Evolutionary conservation across 2,113 vertebrate species (phyloP), one percentile per base, ranked within the genome.

Genomic region (Tympanuchus pallidicinctus): DNA sequence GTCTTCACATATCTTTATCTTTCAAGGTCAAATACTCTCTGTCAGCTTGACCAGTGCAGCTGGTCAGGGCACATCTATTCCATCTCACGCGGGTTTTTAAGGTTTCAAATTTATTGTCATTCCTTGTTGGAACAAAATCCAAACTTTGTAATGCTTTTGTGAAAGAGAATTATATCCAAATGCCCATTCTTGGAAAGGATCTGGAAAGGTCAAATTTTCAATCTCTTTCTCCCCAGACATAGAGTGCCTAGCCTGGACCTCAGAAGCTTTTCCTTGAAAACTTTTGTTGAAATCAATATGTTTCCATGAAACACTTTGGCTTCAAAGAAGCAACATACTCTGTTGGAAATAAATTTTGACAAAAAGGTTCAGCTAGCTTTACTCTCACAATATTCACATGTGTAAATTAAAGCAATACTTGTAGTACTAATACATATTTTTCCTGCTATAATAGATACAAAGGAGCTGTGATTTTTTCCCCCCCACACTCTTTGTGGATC

Each of bases 201-300:
- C 56, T 95, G 89, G 80, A 94, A 83, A 94, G 94, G 96, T 94
- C 96, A 97, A 69, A 43, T 90, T 97, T 96, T 95, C 91, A 95
- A 89, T 94, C 65, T 94, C 28, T 93, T 89, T 92, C 81, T 94
- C 95, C 90, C 90, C 85, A 81, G 91, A 83, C 88, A 87, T 94
- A 71, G 69, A 89, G 72, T 91, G 80, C 67, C 93, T 82, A 94
- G 57, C 85, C 82, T 83, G 76, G 87, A 91, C 79, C 65, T 91
- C 79, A 91, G 92, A 93, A 94, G 85, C 19, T 82, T 95, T 94
- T 52, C 69, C 93, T 94, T 92, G 88, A 94, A 94, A 95, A 92
- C 82, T 92, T 95, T 67, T 92, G 85, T 88, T 86, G 82, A 94
- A 97, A 94, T 95, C 91, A 88, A 50, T 91, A 73, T 70, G 72